Evolutionary conservation across 2,888 invertebrate species (phyloP), one percentile per base, ranked within the genome.

Genomic region (Cecidostiba fungosa): DNA sequence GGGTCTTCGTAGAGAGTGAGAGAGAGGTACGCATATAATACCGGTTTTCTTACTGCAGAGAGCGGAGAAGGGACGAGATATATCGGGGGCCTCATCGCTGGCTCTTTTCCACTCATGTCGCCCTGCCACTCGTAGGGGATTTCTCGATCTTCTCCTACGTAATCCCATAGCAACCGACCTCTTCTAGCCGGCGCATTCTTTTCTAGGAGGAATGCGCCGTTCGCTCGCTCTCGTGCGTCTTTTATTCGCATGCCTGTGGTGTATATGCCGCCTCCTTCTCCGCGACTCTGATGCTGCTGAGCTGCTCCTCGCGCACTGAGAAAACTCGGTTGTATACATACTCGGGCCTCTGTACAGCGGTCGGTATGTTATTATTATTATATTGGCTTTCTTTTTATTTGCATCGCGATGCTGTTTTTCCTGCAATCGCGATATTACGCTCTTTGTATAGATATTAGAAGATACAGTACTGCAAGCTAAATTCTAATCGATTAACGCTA

Each of bases 151-250:
- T 87, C 87, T 87, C 86, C 87, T 87, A 83, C 86, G 81, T 83
- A 86, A 82, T 85, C 88, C 86, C 88, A 86, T 88, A 87, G 85
- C 87, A 88, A 88, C 86, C 79, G 77, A 59, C 73, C 86, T 85
- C 74, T 36, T 84, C 87, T 87, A 85, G 85, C 70, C 81, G 12
- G 32, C 72, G 43, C 82, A 77, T 82, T 82, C 82, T 85, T 73
- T 74, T 87, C 87, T 87, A 87, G 87, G 29, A 26, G 84, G 87
- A 87, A 87, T 87, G 87, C 81, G 69, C 10, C 69, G 12, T 54
- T 23, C 54, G 6, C 39, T 26, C 39, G 12, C 79, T 19, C 19
- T 47, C 36, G 12, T 32, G 10, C n/a, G 16, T 29, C 69, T 29
- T 32, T 77, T 77, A 66, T 66, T 66, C 39, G 12, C 39, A 8